Evolutionary conservation across 92 coral and sea anemone genomes (phyloP), one percentile per base, ranked within the genome.

Genomic region (Epizoanthus ramosus): DNA sequence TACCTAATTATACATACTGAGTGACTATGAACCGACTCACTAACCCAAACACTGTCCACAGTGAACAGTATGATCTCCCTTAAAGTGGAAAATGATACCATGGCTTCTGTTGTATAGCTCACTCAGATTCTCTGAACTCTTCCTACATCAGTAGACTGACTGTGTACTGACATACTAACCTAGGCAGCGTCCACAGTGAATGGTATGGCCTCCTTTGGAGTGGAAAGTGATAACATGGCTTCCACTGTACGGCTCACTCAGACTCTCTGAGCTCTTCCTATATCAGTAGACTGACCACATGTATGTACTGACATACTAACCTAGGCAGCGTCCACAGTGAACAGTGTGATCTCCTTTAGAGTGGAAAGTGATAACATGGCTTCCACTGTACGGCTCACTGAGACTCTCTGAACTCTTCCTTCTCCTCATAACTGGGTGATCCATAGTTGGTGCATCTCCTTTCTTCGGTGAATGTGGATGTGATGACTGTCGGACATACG

Each of bases 261-360:
- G 9, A 57, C 92, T 81, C 53, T 94, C 98, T 4, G 98, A 92
- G 73, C 91, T 92, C 35, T 90, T 85, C 35, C 94, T 80, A 28
- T 71, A 25, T 39, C 0, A 8, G 7, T 2, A 5, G 33, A 71
- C 52, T 71, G 24, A 24, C 14, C 8, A 3, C 3, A 41, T 8
- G 8, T 28, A 28, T 37, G 14, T 10, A 47, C 54, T 50, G 54
- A 13, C 39, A 0, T 17, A 79, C 92, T 87, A 17, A 96, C 99
- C 99, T 16, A 96, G 74, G 66, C 99, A 94, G 81, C 93, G 93
- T 68, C 99, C 99, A 90, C 93, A 90, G 68, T 94, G 98, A 6
- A 96, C 97, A 5, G 82, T 83, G 50, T 89, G 99, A 13, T 90
- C 94, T 65, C 93, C 89, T 88, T 88, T 93, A 19, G 85, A 84